Percentiles rank a stretch among this genome's conserved stretches.
phyloP scores from a whole-genome alignment of 1,140 invertebrate species.

The Metaphire vulgaris region DNA sequence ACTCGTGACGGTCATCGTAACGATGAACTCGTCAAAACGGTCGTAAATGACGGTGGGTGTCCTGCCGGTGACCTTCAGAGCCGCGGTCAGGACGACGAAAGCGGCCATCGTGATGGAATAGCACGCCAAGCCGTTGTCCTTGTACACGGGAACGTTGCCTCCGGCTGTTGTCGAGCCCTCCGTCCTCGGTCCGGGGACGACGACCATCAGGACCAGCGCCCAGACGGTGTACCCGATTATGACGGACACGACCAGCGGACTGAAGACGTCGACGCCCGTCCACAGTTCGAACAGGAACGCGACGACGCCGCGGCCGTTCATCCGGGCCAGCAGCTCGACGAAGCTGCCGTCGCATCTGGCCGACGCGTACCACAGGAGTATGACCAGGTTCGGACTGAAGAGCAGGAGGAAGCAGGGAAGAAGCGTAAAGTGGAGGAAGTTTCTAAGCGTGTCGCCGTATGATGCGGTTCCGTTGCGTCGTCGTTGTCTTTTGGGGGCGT shows the following conservation, averaged over 20 bases:
- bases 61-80: slow-evolving; percentile 34
- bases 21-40: slow-evolving; percentile 54
- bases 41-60: slow-evolving; percentile 50
- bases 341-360: slow-evolving; percentile 43
- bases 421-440: slow-evolving; percentile 35
- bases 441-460: neutral
- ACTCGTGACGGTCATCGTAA: slow-evolving; percentile 54
- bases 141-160: slow-evolving; percentile 55
- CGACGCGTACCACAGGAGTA: slow-evolving; percentile 44
- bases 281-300: slow-evolving; percentile 37
- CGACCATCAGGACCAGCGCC: slow-evolving; percentile 41
- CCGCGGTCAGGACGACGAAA: slow-evolving; percentile 42
- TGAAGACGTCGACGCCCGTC: slow-evolving; percentile 35
- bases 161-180: slow-evolving; percentile 55
- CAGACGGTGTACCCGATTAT: slow-evolving; percentile 40
- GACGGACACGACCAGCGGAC: slow-evolving; percentile 34
- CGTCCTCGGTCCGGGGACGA: slow-evolving; percentile 53
- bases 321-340: neutral
- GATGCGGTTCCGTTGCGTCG: too few relatives aligned
- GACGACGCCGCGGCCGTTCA: slow-evolving; percentile 15
- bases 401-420: slow-evolving; percentile 41
- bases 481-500: too few relatives aligned
- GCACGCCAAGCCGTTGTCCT: slow-evolving; percentile 57
- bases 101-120: slow-evolving; percentile 51
- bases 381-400: slow-evolving; percentile 39